Percentiles rank a stretch among this genome's conserved stretches.
Evolutionary conservation across 2,888 invertebrate genomes (phyloP).

Genomic region (Caprella mutica): DNA sequence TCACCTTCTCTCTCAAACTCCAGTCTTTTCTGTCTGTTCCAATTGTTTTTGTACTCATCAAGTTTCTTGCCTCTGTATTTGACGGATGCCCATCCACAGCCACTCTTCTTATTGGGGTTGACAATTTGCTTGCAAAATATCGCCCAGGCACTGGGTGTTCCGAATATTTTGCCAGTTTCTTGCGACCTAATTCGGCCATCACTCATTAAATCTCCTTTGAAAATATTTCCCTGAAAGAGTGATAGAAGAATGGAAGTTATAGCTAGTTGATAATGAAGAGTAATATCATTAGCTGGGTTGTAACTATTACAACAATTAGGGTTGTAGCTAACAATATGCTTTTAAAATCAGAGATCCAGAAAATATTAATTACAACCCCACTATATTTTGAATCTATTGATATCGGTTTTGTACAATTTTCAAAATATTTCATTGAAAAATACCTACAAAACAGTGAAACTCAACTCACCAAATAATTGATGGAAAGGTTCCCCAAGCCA

Average conservation of each 20-base stretch:
- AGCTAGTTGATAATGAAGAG: background rate
- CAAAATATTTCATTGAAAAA: too few relatives aligned
- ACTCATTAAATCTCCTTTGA: conserved; percentile 69
- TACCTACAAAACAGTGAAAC: too few relatives aligned
- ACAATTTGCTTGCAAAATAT: conserved; percentile 82
- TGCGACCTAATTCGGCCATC: conserved; percentile 81
- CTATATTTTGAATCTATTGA: too few relatives aligned
- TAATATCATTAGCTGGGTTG: background rate
- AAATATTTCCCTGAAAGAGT: conserved; percentile 67
- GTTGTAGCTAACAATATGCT: too few relatives aligned
- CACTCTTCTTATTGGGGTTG: conserved; percentile 81
- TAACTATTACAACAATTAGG: too few relatives aligned
- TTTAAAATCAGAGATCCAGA: too few relatives aligned
- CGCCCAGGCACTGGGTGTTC: conserved; percentile 85
- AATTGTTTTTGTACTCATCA: conserved; percentile 75
- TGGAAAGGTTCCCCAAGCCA: conserved; percentile 71
- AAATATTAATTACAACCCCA: too few relatives aligned
- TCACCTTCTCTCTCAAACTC: conserved; percentile 33
- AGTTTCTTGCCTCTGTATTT: conserved; percentile 71
- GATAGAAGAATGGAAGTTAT: conserved; percentile 26
- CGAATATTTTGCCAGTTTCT: conserved; percentile 74
- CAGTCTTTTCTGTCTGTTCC: conserved; percentile 47
- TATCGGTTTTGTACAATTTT: too few relatives aligned
- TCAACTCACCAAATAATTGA: conserved; percentile 65
- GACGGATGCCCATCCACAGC: conserved; percentile 84